Evolutionary conservation across 2,113 vertebrate species (phyloP).

Genomic region (Lucifuga dentata): DNA sequence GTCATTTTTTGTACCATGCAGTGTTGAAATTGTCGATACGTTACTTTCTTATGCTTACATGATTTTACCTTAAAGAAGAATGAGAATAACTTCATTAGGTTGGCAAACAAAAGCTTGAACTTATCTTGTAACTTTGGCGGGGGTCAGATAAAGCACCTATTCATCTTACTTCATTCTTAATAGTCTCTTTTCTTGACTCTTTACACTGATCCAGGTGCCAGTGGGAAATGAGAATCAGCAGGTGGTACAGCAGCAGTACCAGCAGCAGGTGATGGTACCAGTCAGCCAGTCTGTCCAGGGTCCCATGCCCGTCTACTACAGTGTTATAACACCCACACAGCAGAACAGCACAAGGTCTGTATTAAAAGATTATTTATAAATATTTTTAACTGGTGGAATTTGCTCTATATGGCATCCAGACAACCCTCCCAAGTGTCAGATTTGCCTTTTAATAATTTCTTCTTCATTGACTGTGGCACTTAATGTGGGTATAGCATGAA

Average conservation of each 20-base stretch:
- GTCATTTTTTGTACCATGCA: no score
- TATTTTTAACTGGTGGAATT: no score
- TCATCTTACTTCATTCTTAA: neutral
- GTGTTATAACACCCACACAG: conserved; percentile 93
- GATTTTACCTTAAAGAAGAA: no score
- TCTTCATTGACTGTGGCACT: no score
- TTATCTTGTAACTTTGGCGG: neutral
- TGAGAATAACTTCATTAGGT: no score
- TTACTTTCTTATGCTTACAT: no score
- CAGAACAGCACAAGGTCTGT: conserved; percentile 94
- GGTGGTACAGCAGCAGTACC: conserved; percentile 96
- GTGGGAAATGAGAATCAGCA: conserved; percentile 93
- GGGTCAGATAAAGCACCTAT: neutral
- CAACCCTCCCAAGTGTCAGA: no score
- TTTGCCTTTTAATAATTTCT: no score
- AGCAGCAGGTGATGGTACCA: conserved; percentile 95
- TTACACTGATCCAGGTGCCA: conserved; percentile 85
- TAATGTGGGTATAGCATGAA: no score
- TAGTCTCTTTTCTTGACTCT: neutral
- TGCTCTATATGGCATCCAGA: no score
- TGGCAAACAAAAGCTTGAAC: no score
- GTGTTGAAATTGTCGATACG: no score
- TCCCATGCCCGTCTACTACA: conserved; percentile 95
- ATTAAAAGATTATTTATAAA: neutral
- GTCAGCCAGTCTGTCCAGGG: conserved; percentile 96